These are phyloP conservation scores for Tinamus guttatus DNA, from an alignment of 2,113 vertebrate species.

Conservation along the genomic window DNA sequence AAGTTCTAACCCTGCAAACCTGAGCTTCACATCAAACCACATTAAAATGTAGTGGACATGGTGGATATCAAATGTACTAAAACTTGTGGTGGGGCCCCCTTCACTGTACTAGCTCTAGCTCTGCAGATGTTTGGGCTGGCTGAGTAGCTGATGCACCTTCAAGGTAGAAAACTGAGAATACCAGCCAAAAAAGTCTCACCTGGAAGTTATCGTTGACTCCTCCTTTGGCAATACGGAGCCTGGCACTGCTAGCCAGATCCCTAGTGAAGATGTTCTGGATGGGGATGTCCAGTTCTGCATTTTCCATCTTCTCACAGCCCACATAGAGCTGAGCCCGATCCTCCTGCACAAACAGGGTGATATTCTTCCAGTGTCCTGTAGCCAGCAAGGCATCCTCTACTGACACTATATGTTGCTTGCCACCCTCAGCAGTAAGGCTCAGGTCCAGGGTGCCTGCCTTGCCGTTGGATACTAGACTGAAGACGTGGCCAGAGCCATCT, in stretches of 20 bases:
- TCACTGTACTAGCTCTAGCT: neutral
- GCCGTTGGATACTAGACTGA: conserved; percentile 94
- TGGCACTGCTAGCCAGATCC: conserved; percentile 84
- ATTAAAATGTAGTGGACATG: neutral
- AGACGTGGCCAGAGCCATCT: conserved; percentile 88
- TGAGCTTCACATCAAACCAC: neutral
- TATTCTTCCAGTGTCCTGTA: conserved; percentile 92
- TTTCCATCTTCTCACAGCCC: conserved; percentile 93
- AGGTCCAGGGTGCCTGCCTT: conserved; percentile 91
- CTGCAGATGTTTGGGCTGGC: neutral
- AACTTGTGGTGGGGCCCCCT: neutral
- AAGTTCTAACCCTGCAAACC: neutral
- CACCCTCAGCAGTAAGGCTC: conserved; percentile 82
- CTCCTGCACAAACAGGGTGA: conserved; percentile 95
- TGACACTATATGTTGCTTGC: conserved; percentile 88
- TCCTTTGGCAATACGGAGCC: conserved; percentile 90
- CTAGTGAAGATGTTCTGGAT: conserved; percentile 89
- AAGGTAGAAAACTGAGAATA: neutral
- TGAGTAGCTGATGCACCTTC: neutral
- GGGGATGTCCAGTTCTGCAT: conserved; percentile 87
- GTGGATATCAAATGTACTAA: neutral
- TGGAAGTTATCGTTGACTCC: conserved; percentile 90
- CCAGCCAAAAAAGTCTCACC: conserved; percentile 77
- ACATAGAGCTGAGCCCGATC: conserved; percentile 92
- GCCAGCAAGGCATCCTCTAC: conserved; percentile 91